A percentile compares a stretch with the other conserved stretches of the same genome.
Evolutionary conservation across 2,888 invertebrate genomes (phyloP).

Genomic region (Neoascia interrupta): DNA sequence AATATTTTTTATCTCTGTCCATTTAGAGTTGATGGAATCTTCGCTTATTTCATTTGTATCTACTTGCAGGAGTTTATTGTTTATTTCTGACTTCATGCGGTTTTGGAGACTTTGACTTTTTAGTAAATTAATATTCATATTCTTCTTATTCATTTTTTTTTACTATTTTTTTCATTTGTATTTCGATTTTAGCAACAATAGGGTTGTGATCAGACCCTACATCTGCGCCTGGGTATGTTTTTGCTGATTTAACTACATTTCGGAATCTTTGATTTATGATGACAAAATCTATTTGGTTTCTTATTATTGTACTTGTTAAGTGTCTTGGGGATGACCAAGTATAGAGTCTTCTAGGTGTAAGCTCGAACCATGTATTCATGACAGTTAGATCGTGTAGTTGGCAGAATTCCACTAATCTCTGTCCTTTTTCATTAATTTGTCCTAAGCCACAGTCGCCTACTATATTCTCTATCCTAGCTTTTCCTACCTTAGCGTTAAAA

Average conservation of each 20-base stretch:
- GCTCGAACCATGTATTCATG: slow-evolving; percentile 5
- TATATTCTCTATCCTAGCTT: background rate
- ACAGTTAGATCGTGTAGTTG: background rate
- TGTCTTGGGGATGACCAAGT: background rate
- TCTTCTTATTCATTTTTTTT: background rate
- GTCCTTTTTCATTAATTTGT: background rate
- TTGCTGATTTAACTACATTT: background rate
- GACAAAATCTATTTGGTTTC: slow-evolving; percentile 14
- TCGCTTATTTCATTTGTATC: background rate
- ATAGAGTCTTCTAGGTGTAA: background rate
- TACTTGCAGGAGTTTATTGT: background rate
- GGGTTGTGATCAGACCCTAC: slow-evolving; percentile 10
- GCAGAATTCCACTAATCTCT: slow-evolving; percentile 3
- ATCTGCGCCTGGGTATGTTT: slow-evolving; percentile 3
- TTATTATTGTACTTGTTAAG: background rate
- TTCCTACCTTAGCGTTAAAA: slow-evolving; percentile 8
- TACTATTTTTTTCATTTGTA: background rate
- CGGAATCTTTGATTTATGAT: slow-evolving; percentile 8
- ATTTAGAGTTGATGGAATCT: background rate
- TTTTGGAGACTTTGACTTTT: background rate
- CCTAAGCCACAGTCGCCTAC: slow-evolving; percentile 1
- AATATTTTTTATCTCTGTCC: no score
- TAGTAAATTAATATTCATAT: background rate
- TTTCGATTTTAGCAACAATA: background rate
- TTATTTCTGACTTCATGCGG: background rate